Conservation (phyloP, 1,140 invertebrate genomes). For the Metaphire vulgaris region DNA sequence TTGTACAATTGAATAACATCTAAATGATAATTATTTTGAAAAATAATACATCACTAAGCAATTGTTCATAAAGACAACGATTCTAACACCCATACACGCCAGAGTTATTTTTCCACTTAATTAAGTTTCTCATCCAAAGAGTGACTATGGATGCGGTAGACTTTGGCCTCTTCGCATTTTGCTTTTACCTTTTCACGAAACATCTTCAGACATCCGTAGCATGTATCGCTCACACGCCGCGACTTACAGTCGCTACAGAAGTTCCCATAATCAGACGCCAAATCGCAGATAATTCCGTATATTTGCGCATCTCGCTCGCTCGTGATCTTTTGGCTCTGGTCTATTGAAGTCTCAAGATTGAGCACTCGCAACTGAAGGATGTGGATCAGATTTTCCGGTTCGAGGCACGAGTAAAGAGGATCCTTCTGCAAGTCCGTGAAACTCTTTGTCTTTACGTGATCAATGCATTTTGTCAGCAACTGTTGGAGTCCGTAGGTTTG, state of each 20-base stretch:
- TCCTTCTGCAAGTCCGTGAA: conserved; percentile 29
- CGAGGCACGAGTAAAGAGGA: conserved; percentile 18
- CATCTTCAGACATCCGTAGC: conserved; percentile 29
- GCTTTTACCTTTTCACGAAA: conserved; percentile 30
- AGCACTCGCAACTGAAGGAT: conserved; percentile 23
- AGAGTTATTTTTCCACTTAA: neutral
- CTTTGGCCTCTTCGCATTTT: conserved; percentile 29
- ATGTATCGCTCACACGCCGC: conserved; percentile 23
- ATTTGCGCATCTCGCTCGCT: conserved; percentile 27
- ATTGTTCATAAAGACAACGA: neutral
- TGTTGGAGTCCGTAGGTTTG: conserved; percentile 35
- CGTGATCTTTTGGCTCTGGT: conserved; percentile 16
- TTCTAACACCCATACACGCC: neutral
- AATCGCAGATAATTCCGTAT: conserved; percentile 28
- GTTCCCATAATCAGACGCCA: conserved; percentile 28
- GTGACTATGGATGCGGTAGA: conserved; percentile 13
- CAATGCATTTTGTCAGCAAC: conserved; percentile 32
- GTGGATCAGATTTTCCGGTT: conserved; percentile 28
- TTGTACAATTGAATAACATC: too few relatives aligned
- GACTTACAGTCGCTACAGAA: conserved; percentile 31
- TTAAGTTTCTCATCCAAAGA: conserved; percentile 7
- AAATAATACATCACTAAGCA: too few relatives aligned
- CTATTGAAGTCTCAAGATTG: conserved; percentile 23
- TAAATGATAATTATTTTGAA: too few relatives aligned
- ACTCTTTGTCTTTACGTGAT: conserved; percentile 18